Base-by-base conservation (phyloP, 2,888 invertebrate species). In the Margaritifera margaritifera region DNA sequence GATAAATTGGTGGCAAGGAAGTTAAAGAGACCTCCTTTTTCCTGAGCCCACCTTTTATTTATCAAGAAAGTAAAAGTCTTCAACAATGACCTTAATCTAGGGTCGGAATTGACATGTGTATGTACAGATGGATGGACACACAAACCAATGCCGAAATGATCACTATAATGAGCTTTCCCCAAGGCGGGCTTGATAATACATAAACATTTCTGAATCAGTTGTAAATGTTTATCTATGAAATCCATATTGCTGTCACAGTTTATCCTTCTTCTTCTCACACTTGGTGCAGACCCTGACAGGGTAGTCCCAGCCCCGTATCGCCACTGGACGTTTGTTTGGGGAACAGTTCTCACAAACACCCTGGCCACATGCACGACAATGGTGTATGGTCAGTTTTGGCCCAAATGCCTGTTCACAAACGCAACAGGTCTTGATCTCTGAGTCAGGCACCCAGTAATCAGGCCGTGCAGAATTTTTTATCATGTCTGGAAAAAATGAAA, bases 391-490 rank as follows among this genome's bases (percentile, higher is more conserved):
- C 20, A 89, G 75, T 75, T 88, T 89, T n/a, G 84, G 75, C 22
- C 86, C 87, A 87, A 95, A 95, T 31, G 89, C 88, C 50, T 89
- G 86, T 42, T 92, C 89, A 86, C 95, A 95, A 19, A 94, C 92
- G 72, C 90, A 91, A 87, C 95, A 95, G 66, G 90, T 89, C 25
- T 91, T 91, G 64, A 94, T 93, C 82, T 94, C 93, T 6, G 91
- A 91, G 88, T 95, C 95, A 0, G 95, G 94, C 52, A 93, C 92
- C 95, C 95, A 95, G 88, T 95, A 95, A 0, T 92, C 90, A 1
- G 95, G 95, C 55, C 95, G 91, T 6, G 93, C 94, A 6, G 93
- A 92, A 77, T 94, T 94, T 88, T 95, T 95, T 61, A 95, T 67
- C 68, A 88, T 77, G 27, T 82, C 88, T 87, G 67, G 0, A 71